These are phyloP conservation scores for Halocynthia roretzi DNA, from an alignment of 23 tunicate species.

Conservation along the genomic window DNA sequence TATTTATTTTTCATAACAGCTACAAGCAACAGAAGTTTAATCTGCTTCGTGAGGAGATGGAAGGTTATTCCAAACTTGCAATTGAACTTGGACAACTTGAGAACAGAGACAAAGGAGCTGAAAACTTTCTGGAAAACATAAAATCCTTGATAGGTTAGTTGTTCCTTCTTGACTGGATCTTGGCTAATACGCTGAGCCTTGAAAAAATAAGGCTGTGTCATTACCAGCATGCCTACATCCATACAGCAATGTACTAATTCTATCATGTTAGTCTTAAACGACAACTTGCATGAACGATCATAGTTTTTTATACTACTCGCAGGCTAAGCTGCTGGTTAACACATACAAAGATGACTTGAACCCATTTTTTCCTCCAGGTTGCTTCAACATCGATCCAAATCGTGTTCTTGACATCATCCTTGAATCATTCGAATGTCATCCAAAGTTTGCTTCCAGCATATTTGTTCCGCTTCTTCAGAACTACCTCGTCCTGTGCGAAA, in stretches of 20 bases:
- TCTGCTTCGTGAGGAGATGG: constrained; percentile 98
- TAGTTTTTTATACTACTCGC: too few species aligned
- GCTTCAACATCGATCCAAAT: constrained; percentile 99
- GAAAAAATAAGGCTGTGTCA: neutral
- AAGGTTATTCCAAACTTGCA: constrained; percentile 93
- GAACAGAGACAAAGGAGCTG: constrained; percentile 39
- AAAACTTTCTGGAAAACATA: constrained; percentile 61
- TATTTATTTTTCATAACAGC: constrained; percentile 3
- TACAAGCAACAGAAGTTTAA: constrained; percentile 99
- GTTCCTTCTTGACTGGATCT: neutral
- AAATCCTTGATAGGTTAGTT: constrained; percentile 85
- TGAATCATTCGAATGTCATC: constrained; percentile 92
- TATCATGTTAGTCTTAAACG: too few species aligned
- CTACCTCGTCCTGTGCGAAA: constrained; percentile 82
- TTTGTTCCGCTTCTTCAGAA: constrained; percentile 60
- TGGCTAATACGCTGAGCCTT: neutral
- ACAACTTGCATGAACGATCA: too few species aligned
- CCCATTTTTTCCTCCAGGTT: constrained; percentile 43
- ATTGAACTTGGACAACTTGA: constrained; percentile 80
- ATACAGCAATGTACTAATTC: too few species aligned
- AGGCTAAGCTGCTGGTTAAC: too few species aligned
- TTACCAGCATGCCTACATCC: neutral
- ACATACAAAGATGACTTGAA: neutral
- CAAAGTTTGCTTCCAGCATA: constrained; percentile 36
- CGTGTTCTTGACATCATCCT: constrained; percentile 83